A percentile compares a stretch with the other conserved stretches of the same genome.
phyloP scores from a whole-genome alignment of 2,113 vertebrate genomes.

The Engraulis encrasicolus region DNA sequence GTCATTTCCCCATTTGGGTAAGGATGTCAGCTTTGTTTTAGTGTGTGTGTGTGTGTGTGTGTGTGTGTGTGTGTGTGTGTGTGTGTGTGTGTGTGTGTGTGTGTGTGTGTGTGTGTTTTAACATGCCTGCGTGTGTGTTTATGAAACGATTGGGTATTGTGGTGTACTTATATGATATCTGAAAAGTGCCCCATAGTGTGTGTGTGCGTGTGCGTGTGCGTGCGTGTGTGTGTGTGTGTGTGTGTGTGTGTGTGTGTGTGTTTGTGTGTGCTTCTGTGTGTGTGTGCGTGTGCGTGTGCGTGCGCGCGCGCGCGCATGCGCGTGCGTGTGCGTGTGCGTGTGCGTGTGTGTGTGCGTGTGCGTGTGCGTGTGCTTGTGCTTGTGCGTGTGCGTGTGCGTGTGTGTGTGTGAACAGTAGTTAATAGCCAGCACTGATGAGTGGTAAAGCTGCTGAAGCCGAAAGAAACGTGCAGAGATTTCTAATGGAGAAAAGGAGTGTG shows the following conservation, averaged over 20 bases:
- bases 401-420: constrained; percentile 72
- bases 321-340: no score
- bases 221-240: no score
- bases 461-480: constrained; percentile 69
- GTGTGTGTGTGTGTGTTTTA: background rate
- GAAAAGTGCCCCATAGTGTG: no score
- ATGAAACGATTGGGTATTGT: no score
- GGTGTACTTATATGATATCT: no score
- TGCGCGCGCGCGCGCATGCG: no score
- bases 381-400: no score
- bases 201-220: no score
- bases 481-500: no score
- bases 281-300: no score
- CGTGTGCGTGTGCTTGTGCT: constrained; percentile 64
- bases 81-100: constrained; percentile 8
- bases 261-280: no score
- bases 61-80: constrained; percentile 43
- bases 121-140: constrained; percentile 40
- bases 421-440: constrained; percentile 76
- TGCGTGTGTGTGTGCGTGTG: constrained; percentile 1
- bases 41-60: constrained; percentile 54
- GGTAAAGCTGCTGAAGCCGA: constrained; percentile 75
- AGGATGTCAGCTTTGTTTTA: constrained; percentile 52
- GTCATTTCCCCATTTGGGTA: constrained; percentile 62
- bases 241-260: no score